Percentiles rank a stretch among this genome's conserved stretches.
These are phyloP conservation scores for Zosterops hypoxanthus DNA, from an alignment of 2,113 vertebrate genomes.

Conservation along the genomic window DNA sequence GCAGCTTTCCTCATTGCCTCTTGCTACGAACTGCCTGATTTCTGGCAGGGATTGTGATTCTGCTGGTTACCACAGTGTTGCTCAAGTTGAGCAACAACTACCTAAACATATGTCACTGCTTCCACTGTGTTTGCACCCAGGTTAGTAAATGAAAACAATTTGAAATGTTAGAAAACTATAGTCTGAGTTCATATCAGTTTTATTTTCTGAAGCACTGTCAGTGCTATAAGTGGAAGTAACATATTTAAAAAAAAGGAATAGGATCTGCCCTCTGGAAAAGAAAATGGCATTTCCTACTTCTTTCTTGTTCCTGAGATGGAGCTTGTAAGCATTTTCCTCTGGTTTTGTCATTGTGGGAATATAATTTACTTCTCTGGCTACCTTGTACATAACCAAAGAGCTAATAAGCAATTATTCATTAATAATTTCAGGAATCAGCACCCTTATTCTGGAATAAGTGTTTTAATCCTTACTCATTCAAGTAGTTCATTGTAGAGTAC, in stretches of 20 bases:
- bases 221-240: background rate
- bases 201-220: background rate
- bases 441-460: background rate
- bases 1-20: background rate
- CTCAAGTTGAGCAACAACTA: background rate
- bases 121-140: background rate
- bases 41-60: background rate
- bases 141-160: background rate
- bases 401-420: background rate
- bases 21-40: background rate
- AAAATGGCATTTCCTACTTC: background rate
- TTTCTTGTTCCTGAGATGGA: background rate
- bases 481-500: background rate
- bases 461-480: background rate
- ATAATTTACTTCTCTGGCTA: background rate
- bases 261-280: background rate
- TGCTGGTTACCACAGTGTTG: background rate
- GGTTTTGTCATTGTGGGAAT: background rate
- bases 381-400: background rate
- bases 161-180: background rate
- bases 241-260: background rate
- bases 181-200: background rate
- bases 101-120: background rate
- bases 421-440: background rate
- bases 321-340: background rate